Evolutionary conservation across 2,113 vertebrate genomes (phyloP).

Genomic region (zebrafish (Danio rerio)): DNA sequence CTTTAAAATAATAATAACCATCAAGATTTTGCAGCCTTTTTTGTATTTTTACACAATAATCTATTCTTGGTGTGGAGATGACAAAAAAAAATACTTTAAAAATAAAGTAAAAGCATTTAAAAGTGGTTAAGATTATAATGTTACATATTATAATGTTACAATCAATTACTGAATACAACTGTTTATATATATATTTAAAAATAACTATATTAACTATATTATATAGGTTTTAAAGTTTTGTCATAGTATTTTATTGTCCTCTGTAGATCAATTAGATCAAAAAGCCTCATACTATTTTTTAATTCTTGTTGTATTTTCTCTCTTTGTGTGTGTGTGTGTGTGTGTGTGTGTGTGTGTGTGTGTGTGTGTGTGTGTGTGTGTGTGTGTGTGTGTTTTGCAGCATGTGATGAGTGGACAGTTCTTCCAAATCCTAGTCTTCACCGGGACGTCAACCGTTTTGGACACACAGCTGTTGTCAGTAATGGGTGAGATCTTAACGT

Average conservation of each 20-base stretch:
- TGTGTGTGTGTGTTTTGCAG: constrained; percentile 64
- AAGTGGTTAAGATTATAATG: too few species aligned
- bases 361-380: background rate
- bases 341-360: too few species aligned
- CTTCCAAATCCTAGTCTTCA: constrained; percentile 83
- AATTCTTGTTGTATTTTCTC: background rate
- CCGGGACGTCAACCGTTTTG: constrained; percentile 86
- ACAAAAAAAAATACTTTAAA: too few species aligned
- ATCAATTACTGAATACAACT: too few species aligned
- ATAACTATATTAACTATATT: too few species aligned
- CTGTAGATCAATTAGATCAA: background rate
- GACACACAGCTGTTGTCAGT: constrained; percentile 84
- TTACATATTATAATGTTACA: too few species aligned
- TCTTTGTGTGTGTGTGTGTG: background rate
- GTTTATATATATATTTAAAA: too few species aligned
- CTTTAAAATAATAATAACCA: too few species aligned
- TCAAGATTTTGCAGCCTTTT: too few species aligned
- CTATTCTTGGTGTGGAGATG: too few species aligned
- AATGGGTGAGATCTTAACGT: constrained; percentile 78
- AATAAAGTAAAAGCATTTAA: too few species aligned
- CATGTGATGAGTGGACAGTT: constrained; percentile 85
- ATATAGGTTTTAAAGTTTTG: background rate
- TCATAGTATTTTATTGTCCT: background rate
- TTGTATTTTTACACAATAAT: too few species aligned
- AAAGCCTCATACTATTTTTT: background rate